Evolutionary conservation across 2,797 vertebrate species (phyloP).

Genomic region (Takifugu ocellatus): DNA sequence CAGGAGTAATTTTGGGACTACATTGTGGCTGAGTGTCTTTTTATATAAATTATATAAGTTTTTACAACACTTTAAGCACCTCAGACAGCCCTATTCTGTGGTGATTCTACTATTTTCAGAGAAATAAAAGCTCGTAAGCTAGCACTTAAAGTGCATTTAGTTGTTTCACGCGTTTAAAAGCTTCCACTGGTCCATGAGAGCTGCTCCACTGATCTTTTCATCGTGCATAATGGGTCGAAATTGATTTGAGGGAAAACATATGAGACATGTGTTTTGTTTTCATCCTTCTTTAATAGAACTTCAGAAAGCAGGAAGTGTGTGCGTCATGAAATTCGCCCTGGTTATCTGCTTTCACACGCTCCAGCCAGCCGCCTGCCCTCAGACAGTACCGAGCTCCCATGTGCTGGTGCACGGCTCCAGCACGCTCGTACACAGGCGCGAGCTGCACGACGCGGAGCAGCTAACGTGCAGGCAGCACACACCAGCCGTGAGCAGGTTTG

Average conservation of each 20-base stretch:
- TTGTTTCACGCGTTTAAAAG: not conserved
- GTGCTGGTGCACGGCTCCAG: not conserved
- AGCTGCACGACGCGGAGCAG: not conserved
- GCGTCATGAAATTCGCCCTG: constrained; percentile 70
- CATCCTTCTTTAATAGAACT: constrained; percentile 69
- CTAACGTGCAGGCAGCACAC: not conserved
- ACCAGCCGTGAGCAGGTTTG: not conserved
- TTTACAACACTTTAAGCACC: not conserved
- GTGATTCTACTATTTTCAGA: too few species aligned
- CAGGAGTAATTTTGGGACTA: not conserved
- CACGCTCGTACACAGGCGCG: not conserved
- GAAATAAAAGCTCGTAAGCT: not conserved
- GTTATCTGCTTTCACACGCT: constrained; percentile 77
- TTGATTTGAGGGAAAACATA: constrained; percentile 73
- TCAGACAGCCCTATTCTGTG: too few species aligned
- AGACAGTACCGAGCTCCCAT: constrained; percentile 39
- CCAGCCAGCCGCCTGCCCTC: constrained; percentile 52
- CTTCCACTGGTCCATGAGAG: constrained; percentile 34
- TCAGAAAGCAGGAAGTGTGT: constrained; percentile 75
- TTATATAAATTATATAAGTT: not conserved
- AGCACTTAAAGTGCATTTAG: constrained; percentile 5
- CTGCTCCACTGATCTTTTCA: constrained; percentile 39
- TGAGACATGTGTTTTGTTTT: constrained; percentile 71
- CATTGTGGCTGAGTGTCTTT: not conserved
- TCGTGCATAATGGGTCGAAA: constrained; percentile 59